A percentile compares a stretch with the other conserved stretches of the same genome.
Conservation (phyloP, 1,140 invertebrate species). For the Aricia agestis region DNA sequence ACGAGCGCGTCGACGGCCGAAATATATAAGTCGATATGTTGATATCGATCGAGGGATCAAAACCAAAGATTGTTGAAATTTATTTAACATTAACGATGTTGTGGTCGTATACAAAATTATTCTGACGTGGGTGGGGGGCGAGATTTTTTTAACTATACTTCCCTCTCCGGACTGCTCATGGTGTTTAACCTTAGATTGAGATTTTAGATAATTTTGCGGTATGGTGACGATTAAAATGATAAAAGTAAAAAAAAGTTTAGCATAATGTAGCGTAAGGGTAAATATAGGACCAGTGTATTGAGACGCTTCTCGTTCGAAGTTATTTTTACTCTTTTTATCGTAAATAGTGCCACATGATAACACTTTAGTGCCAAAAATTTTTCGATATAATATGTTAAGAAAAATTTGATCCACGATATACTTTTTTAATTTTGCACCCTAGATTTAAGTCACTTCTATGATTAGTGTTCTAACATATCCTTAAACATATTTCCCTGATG, state of each 20-base stretch:
- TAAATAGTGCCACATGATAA: conserved; percentile 54
- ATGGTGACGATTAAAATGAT: conserved; percentile 57
- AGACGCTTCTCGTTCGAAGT: conserved; percentile 49
- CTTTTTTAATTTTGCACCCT: conserved; percentile 63
- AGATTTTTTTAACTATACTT: conserved; percentile 58
- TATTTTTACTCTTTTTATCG: conserved; percentile 38
- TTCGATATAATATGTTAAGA: conserved; percentile 26
- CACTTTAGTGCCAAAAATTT: conserved; percentile 53
- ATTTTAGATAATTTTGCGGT: conserved; percentile 61
- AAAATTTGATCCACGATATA: conserved; percentile 40
- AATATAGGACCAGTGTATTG: conserved; percentile 64
- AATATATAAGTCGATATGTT: conserved; percentile 63
- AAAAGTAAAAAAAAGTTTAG: conserved; percentile 64
- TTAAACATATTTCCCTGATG: conserved; percentile 59
- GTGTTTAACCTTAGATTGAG: conserved; percentile 65
- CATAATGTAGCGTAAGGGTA: conserved; percentile 55
- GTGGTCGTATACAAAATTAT: conserved; percentile 75
- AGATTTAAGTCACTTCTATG: conserved; percentile 57
- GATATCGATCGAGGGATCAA: conserved; percentile 79
- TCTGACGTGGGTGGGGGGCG: conserved; percentile 63
- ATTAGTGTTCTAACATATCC: conserved; percentile 64
- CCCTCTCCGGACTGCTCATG: conserved; percentile 73
- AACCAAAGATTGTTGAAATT: conserved; percentile 81
- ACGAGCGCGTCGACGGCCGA: conserved; percentile 57
- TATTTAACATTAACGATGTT: conserved; percentile 78